Conservation (phyloP, 2,797 vertebrate species). For the Vireo griseus region DNA sequence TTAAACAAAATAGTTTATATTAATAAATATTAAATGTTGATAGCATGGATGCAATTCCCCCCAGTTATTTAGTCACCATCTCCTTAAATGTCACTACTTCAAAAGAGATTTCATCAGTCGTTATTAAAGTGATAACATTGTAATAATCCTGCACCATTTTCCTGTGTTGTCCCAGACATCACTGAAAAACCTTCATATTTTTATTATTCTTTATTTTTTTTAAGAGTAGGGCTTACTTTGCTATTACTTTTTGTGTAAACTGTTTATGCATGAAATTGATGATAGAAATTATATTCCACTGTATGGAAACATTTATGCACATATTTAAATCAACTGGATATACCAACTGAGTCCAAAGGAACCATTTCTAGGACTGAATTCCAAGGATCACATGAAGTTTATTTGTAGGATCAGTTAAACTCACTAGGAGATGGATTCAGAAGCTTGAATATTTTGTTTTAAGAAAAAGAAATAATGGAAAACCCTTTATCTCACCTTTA, state of each 20-base stretch:
- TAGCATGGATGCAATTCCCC: not conserved
- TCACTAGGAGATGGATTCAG: not conserved
- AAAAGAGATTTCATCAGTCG: not conserved
- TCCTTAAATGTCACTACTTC: not conserved
- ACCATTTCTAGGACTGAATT: not conserved
- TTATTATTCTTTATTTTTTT: not conserved
- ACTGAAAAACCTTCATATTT: not conserved
- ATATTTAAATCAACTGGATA: not conserved
- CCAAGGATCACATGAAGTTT: not conserved
- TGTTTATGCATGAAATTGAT: not conserved
- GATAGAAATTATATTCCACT: not conserved
- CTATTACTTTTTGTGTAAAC: not conserved
- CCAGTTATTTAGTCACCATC: not conserved
- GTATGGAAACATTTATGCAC: not conserved
- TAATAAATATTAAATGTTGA: not conserved
- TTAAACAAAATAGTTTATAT: not conserved
- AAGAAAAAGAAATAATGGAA: not conserved
- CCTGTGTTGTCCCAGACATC: not conserved
- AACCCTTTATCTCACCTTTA: not conserved
- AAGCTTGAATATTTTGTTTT: not conserved
- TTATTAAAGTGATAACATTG: not conserved
- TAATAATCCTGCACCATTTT: not conserved
- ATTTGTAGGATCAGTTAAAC: not conserved
- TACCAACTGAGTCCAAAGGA: not conserved
- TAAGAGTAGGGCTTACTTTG: not conserved